phyloP scores from a whole-genome alignment of 35 echinoderm and acorn worm species.

The Antedon bifida region DNA sequence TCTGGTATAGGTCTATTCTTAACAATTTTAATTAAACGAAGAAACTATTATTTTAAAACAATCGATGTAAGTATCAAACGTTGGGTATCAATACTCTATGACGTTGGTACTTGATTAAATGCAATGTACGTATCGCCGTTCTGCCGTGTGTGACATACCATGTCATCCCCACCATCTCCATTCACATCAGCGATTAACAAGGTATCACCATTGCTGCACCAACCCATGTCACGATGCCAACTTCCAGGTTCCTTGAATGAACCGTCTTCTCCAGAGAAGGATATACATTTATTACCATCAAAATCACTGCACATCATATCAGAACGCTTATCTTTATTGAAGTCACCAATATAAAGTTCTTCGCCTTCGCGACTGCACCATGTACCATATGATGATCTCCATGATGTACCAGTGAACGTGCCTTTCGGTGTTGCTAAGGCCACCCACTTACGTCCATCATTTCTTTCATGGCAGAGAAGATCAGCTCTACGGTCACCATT shows the following conservation, averaged over 20 bases:
- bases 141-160: background rate
- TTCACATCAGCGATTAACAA: background rate
- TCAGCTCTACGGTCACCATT: background rate
- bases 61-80: no score
- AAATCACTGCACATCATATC: background rate
- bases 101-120: background rate
- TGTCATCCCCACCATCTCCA: background rate
- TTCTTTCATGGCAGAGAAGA: background rate
- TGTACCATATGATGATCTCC: background rate
- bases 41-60: no score
- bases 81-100: no score
- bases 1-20: no score
- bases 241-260: background rate
- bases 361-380: background rate
- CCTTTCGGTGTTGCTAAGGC: background rate
- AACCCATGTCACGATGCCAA: background rate
- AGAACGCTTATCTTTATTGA: background rate
- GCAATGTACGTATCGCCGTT: background rate
- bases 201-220: background rate
- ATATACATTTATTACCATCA: background rate
- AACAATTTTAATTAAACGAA: no score
- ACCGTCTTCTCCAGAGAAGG: background rate
- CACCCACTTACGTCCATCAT: background rate
- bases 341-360: background rate
- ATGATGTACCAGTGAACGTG: background rate